phyloP scores from a whole-genome alignment of 2,113 vertebrate genomes.

The Pangasianodon gigas region DNA sequence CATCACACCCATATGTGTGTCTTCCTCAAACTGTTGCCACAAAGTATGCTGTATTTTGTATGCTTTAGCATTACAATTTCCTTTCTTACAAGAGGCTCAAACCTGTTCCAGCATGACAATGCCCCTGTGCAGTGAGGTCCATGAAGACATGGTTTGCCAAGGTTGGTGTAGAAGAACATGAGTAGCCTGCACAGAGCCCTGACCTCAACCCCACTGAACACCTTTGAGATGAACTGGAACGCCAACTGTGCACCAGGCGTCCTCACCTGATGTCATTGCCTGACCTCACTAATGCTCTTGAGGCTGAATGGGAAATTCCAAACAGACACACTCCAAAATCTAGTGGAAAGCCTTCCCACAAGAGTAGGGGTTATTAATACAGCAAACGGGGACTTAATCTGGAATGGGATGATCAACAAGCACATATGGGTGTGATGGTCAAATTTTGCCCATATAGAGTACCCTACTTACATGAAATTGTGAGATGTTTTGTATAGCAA shows the following conservation, averaged over 20 bases:
- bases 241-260: not conserved
- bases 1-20: too few species aligned
- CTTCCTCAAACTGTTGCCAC: too few species aligned
- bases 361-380: not conserved
- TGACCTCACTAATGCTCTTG: not conserved
- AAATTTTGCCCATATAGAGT: not conserved
- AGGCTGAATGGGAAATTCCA: too few species aligned
- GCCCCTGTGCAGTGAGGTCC: too few species aligned
- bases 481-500: not conserved
- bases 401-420: not conserved
- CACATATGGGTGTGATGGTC: not conserved
- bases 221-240: not conserved
- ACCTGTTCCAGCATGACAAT: too few species aligned
- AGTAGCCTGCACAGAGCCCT: too few species aligned
- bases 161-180: too few species aligned
- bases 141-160: too few species aligned
- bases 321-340: not conserved
- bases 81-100: too few species aligned
- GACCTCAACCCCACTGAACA: not conserved
- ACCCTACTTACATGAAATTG: not conserved
- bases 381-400: not conserved
- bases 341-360: not conserved
- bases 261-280: not conserved
- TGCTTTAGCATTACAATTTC: too few species aligned
- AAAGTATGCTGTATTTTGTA: too few species aligned